A percentile compares a stretch with the other conserved stretches of the same genome.
phyloP scores from a whole-genome alignment of 92 coral and sea anemone genomes.

The Palythoa grandis region DNA sequence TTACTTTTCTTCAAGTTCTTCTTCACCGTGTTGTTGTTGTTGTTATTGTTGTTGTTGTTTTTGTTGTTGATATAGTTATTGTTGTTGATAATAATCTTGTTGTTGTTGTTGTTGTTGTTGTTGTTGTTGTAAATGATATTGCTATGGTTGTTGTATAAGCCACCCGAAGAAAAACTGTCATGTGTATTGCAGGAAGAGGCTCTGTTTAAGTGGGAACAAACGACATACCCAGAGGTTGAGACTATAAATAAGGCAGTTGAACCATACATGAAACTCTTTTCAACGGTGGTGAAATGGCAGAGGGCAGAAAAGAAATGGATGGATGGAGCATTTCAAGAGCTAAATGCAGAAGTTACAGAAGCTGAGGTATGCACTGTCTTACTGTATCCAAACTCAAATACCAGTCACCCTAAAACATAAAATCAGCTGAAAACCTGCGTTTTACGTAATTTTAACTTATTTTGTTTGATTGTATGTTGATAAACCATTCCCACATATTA shows the following conservation, averaged over 20 bases:
- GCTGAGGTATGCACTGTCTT: constrained; percentile 77
- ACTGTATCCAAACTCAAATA: neutral
- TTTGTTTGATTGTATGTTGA: no score
- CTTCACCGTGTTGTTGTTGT: neutral
- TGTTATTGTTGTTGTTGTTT: no score
- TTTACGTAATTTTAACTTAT: no score
- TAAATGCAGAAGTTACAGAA: constrained; percentile 91
- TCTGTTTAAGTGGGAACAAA: constrained; percentile 98
- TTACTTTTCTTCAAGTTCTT: neutral
- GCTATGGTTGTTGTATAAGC: no score
- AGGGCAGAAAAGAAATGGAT: constrained; percentile 99
- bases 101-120: no score
- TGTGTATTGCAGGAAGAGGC: constrained; percentile 80
- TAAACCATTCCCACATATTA: no score
- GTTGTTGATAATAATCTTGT: no score
- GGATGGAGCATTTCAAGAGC: constrained; percentile 97
- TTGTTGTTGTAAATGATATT: no score
- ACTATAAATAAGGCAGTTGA: constrained; percentile 86
- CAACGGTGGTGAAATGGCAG: constrained; percentile 94
- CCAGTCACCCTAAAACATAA: neutral
- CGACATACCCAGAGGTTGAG: constrained; percentile 93
- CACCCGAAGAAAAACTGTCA: neutral
- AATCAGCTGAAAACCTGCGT: neutral
- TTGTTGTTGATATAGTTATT: no score
- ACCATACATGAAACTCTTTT: constrained; percentile 96